Evolutionary conservation across 2,888 invertebrate species (phyloP), one percentile per base, ranked within the genome.

Genomic region (Pterobdella sp.): DNA sequence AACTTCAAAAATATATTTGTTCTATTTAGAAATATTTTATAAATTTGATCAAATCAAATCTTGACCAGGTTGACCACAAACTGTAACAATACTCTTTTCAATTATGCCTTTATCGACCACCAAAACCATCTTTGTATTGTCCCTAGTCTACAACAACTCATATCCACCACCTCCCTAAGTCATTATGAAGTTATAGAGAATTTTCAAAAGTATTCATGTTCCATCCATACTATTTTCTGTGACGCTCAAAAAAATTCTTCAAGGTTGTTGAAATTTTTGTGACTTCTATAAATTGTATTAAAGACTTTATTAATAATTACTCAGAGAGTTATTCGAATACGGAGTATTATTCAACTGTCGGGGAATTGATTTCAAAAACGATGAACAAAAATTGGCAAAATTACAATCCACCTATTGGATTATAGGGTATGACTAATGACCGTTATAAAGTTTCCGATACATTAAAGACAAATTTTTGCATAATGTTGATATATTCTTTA

Each of bases 321-420:
- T 91, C 64, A 88, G 90, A 10, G 89, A 72, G 29, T 89, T 92
- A 35, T 91, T 91, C 81, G 94, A 94, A 80, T 90, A 92, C 78
- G 92, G 92, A 1, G 88, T 91, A 78, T 84, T 92, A 74, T 90
- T 83, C 78, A 79, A 80, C 37, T 80, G 81, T 71, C 75, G 60
- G 26, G 60, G 60, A 4, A n/a, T 78, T 10, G 76, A 79, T 14
- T 70, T 76, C 7, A 76, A 77, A 22, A 72, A 75, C 37, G 68
- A 73, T 4, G 79, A 87, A 75, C 85, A 87, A 1, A 82, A 84
- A 79, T 84, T 79, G 80, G 78, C 77, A 70, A 79, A 78, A 78
- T 78, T 70, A 85, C 85, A 80, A 84, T 85, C 88, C 75, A 85
- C 85, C 52, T 92, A 90, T 83, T 92, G 91, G 92, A 90, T 91